These are phyloP conservation scores for Mycetomoellerius zeteki DNA, from an alignment of 1,140 invertebrate genomes.

Conservation along the genomic window DNA sequence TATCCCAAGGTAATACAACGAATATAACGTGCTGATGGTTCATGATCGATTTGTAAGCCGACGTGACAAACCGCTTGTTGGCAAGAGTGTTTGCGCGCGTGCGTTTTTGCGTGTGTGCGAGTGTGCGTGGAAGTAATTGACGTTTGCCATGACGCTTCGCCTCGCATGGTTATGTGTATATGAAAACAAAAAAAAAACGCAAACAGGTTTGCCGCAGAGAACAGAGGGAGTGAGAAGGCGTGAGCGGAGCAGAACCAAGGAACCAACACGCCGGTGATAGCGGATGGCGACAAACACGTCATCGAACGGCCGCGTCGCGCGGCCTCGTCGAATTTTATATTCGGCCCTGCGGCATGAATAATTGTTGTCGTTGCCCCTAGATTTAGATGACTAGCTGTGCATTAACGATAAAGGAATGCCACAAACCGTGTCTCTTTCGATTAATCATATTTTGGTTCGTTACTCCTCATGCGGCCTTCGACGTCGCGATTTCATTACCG, in stretches of 20 bases:
- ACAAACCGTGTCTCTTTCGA: slow-evolving; percentile 83
- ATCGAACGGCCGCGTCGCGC: slow-evolving; percentile 22
- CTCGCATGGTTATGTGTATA: slow-evolving; percentile 87
- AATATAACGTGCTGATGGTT: slow-evolving; percentile 58
- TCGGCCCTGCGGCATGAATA: slow-evolving; percentile 86
- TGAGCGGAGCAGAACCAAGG: slow-evolving; percentile 18
- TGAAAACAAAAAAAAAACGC: slow-evolving; percentile 76
- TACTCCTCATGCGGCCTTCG: slow-evolving; percentile 72
- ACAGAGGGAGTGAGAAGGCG: not conserved
- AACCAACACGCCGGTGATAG: not conserved
- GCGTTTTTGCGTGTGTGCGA: slow-evolving; percentile 81
- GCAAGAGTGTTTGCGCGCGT: slow-evolving; percentile 77
- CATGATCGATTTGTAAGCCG: slow-evolving; percentile 62
- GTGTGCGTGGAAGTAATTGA: slow-evolving; percentile 80
- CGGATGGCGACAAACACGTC: slow-evolving; percentile 43
- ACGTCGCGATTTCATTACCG: slow-evolving; percentile 51
- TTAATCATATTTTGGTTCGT: slow-evolving; percentile 76
- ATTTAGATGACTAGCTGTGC: slow-evolving; percentile 86
- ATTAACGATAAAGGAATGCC: slow-evolving; percentile 87
- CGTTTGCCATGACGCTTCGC: slow-evolving; percentile 87
- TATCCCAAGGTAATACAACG: not conserved
- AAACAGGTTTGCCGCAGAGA: slow-evolving; percentile 62
- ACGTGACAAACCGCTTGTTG: slow-evolving; percentile 75
- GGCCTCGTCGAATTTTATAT: slow-evolving; percentile 75
- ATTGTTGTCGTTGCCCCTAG: slow-evolving; percentile 86